Evolutionary conservation across 2,113 vertebrate species (phyloP).

Genomic region (Brienomyrus longianalis): DNA sequence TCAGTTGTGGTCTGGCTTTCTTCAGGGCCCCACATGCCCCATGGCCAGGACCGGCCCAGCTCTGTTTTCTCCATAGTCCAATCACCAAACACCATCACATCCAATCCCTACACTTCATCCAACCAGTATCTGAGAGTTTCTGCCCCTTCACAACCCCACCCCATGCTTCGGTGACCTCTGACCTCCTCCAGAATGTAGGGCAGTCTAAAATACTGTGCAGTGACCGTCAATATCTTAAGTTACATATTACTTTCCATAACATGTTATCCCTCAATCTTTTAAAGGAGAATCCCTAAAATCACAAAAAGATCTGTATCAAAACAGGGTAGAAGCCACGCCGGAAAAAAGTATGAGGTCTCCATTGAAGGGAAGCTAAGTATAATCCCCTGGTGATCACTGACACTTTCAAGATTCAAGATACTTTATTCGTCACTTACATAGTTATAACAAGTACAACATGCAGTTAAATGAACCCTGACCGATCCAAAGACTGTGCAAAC

Average conservation of each 20-base stretch:
- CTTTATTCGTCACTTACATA: too few relatives aligned
- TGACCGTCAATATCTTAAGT: conserved; percentile 9
- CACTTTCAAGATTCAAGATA: not conserved
- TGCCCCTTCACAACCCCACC: not conserved
- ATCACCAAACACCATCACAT: not conserved
- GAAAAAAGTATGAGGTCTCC: not conserved
- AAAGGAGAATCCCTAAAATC: not conserved
- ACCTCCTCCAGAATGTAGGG: not conserved
- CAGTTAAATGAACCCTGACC: too few relatives aligned
- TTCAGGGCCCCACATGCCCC: not conserved
- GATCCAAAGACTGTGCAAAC: too few relatives aligned
- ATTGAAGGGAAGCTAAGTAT: not conserved
- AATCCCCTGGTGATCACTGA: not conserved
- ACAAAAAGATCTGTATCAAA: conserved; percentile 3
- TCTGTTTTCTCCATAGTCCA: not conserved
- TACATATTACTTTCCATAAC: conserved; percentile 1
- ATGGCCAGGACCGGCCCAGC: not conserved
- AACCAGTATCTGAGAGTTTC: not conserved
- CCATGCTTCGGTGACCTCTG: not conserved
- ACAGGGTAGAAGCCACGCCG: not conserved
- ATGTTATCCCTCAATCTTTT: not conserved
- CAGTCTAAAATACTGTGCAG: not conserved
- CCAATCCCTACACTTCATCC: not conserved
- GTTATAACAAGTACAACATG: too few relatives aligned
- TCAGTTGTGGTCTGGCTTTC: not conserved